phyloP scores from a whole-genome alignment of 2,888 invertebrate genomes.

The Dexiosoma caninum region DNA sequence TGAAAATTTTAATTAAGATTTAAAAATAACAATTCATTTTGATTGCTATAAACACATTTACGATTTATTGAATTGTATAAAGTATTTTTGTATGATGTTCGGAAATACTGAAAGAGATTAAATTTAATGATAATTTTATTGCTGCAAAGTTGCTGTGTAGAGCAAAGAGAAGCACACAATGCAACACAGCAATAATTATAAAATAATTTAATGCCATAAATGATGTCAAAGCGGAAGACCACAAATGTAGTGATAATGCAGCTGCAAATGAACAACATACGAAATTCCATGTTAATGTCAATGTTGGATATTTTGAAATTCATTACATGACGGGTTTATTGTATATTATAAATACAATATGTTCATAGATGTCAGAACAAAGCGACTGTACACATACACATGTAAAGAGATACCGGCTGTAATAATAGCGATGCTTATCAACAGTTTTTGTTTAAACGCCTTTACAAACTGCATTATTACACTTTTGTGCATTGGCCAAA shows the following conservation, averaged over 20 bases:
- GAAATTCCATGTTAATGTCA: slow-evolving; percentile 15
- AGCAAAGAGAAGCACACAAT: neutral
- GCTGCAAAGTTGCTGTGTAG: neutral
- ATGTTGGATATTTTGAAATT: slow-evolving; percentile 6
- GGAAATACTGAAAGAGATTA: neutral
- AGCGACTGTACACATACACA: neutral
- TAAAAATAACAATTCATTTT: neutral
- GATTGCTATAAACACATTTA: neutral
- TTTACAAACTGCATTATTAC: too few species aligned
- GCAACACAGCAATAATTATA: slow-evolving; percentile 15
- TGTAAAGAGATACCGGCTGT: neutral
- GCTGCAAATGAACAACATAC: slow-evolving; percentile 35
- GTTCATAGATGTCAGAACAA: neutral
- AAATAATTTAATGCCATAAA: slow-evolving; percentile 35
- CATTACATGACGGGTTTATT: neutral
- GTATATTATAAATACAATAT: too few species aligned
- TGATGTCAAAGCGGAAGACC: slow-evolving; percentile 44
- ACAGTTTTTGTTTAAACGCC: neutral
- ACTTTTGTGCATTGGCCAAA: too few species aligned
- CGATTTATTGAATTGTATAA: neutral
- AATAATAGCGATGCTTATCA: neutral
- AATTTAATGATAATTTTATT: slow-evolving; percentile 14
- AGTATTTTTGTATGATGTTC: neutral
- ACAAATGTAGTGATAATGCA: slow-evolving; percentile 48
- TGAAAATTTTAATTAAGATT: neutral